phyloP scores from a whole-genome alignment of 2,797 vertebrate genomes.

The Pyrocephalus nanus region DNA sequence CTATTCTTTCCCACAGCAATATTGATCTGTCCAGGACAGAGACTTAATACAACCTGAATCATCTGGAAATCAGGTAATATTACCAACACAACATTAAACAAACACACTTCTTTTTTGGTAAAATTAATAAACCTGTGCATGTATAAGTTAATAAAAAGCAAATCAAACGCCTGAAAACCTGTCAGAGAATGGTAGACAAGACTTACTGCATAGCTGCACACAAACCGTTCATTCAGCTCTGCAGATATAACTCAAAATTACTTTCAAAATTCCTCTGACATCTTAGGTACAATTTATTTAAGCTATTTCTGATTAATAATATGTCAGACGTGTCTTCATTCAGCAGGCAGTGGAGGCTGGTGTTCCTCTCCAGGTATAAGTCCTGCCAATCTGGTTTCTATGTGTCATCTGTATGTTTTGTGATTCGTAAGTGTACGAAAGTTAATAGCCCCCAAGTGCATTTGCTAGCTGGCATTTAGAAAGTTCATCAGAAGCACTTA shows the following conservation, averaged over 20 bases:
- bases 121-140: neutral
- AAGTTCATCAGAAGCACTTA: slow-evolving; percentile 67
- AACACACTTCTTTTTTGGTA: neutral
- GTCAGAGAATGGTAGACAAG: neutral
- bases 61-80: neutral
- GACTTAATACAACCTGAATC: neutral
- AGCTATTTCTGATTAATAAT: neutral
- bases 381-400: neutral
- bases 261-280: neutral
- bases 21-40: neutral
- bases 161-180: neutral
- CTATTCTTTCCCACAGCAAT: neutral
- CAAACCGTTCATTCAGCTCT: neutral
- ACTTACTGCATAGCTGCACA: neutral
- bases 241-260: neutral
- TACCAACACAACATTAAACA: rapidly evolving
- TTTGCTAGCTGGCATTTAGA: slow-evolving; percentile 60
- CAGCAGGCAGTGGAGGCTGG: neutral
- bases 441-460: slow-evolving; percentile 16
- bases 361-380: neutral
- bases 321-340: neutral
- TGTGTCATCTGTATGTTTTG: slow-evolving; percentile 2
- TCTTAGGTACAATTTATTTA: neutral
- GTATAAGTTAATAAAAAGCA: neutral
- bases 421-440: neutral